These are phyloP conservation scores for Sarcophaga carnaria DNA, from an alignment of 2,888 invertebrate species.

Conservation along the genomic window DNA sequence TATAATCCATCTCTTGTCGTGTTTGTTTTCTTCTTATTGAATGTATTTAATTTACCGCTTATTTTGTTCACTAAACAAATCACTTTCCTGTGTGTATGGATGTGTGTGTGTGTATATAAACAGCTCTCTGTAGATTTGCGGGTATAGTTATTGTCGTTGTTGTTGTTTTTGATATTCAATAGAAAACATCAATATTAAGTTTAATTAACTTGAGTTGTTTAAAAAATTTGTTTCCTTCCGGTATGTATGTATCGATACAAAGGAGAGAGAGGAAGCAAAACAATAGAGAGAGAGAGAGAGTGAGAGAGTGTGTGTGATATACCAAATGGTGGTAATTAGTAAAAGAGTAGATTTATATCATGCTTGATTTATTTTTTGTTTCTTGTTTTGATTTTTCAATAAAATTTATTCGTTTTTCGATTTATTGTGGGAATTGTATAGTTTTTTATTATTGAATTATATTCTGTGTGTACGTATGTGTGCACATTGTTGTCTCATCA, in stretches of 20 bases:
- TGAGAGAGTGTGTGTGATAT: too few relatives aligned
- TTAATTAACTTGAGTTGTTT: conserved; percentile 67
- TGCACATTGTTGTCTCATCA: background rate
- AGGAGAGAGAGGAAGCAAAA: background rate
- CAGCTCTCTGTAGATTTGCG: background rate
- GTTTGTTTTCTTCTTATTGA: background rate
- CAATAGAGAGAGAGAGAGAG: background rate
- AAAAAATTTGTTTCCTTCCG: conserved; percentile 60
- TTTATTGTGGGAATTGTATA: conserved; percentile 47
- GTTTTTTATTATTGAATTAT: conserved; percentile 25
- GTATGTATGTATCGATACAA: background rate
- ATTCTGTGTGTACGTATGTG: background rate
- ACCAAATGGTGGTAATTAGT: background rate
- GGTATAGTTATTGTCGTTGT: conserved; percentile 11
- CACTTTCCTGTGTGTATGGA: background rate
- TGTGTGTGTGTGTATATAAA: background rate
- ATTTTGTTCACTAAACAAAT: background rate
- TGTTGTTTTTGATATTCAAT: conserved; percentile 38
- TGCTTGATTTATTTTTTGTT: background rate
- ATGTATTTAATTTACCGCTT: background rate
- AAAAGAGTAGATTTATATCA: background rate
- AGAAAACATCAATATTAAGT: conserved; percentile 56
- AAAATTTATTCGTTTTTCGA: conserved; percentile 15
- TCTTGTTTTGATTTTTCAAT: background rate
- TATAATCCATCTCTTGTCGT: background rate